phyloP scores from a whole-genome alignment of 2,888 invertebrate species.

The Tethea ocularis region DNA sequence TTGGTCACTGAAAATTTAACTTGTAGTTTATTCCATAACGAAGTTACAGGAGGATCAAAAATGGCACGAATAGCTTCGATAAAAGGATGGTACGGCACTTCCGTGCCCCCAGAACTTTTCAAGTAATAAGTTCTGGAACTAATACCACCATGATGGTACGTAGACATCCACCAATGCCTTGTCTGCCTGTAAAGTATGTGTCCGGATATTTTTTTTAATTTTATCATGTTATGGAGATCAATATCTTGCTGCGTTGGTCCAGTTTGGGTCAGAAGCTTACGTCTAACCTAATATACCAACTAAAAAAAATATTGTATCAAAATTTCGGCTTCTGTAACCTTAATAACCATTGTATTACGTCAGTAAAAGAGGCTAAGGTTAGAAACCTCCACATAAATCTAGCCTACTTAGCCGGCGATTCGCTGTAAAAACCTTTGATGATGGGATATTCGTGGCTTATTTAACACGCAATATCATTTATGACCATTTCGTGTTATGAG shows the following conservation, averaged over 20 bases:
- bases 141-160: too few relatives aligned
- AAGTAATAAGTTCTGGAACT: too few relatives aligned
- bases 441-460: conserved; percentile 7
- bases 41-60: too few relatives aligned
- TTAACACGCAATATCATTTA: conserved; percentile 7
- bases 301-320: not conserved
- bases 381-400: not conserved
- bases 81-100: too few relatives aligned
- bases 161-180: too few relatives aligned
- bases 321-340: not conserved
- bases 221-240: not conserved
- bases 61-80: too few relatives aligned
- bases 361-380: conserved; percentile 3
- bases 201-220: too few relatives aligned
- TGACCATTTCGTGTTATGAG: conserved; percentile 2
- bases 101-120: too few relatives aligned
- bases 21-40: too few relatives aligned
- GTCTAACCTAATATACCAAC: not conserved
- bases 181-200: too few relatives aligned
- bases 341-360: not conserved
- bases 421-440: conserved; percentile 1
- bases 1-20: too few relatives aligned
- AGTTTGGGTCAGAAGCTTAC: not conserved
- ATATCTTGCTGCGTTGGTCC: not conserved
- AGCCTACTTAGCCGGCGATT: not conserved